These are phyloP conservation scores for Meteorus sp. DNA, from an alignment of 1,140 invertebrate genomes.

Conservation along the genomic window DNA sequence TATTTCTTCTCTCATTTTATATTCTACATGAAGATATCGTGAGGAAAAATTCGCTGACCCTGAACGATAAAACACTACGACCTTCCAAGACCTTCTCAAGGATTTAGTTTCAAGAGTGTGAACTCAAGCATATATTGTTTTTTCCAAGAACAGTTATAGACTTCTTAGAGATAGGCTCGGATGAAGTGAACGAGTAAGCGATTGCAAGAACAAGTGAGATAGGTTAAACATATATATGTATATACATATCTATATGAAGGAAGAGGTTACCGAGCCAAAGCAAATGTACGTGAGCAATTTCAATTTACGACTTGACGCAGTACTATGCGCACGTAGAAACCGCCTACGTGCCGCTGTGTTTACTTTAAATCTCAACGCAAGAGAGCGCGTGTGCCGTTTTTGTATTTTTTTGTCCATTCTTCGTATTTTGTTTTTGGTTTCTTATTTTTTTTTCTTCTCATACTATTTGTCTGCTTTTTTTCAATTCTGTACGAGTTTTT, in stretches of 20 bases:
- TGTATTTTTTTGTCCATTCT: conserved; percentile 22
- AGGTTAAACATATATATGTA: neutral
- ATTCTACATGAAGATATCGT: too few species aligned
- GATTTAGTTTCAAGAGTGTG: conserved; percentile 21
- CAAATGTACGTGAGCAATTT: conserved; percentile 38
- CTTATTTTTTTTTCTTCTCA: neutral
- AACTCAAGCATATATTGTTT: conserved; percentile 4
- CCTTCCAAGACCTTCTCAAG: conserved; percentile 29
- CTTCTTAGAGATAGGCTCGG: neutral
- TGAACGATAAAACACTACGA: conserved; percentile 4
- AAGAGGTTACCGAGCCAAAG: conserved; percentile 30
- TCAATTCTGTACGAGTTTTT: too few species aligned
- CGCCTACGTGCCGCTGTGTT: conserved; percentile 34
- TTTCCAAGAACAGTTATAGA: neutral
- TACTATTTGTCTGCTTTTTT: too few species aligned
- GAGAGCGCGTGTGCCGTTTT: conserved; percentile 24
- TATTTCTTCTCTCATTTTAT: too few species aligned
- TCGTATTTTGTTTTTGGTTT: conserved; percentile 6
- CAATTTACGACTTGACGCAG: conserved; percentile 38
- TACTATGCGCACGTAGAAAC: conserved; percentile 30
- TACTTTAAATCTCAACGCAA: conserved; percentile 26
- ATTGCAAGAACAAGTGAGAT: neutral
- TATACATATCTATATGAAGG: conserved; percentile 3
- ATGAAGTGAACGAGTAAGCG: neutral
- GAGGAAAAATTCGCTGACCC: too few species aligned